Evolutionary conservation across 2,113 vertebrate genomes (phyloP).

Genomic region (Coracopsis vasa): DNA sequence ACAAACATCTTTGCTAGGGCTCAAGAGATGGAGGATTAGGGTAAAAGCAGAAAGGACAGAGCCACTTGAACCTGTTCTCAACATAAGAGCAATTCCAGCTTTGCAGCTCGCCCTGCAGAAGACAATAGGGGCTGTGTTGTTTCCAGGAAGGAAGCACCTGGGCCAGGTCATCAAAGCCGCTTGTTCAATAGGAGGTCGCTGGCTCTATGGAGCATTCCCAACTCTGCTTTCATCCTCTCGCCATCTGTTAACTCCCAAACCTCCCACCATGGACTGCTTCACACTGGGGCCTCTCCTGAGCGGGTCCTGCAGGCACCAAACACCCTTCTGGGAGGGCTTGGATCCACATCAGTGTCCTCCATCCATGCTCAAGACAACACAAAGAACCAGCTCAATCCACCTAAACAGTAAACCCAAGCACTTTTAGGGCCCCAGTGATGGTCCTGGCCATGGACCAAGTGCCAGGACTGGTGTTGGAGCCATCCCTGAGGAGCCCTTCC

Average conservation of each 20-base stretch:
- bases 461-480: background rate
- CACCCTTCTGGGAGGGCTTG: rapidly evolving
- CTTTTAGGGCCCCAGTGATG: rapidly evolving
- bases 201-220: conserved; percentile 1
- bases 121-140: conserved; percentile 57
- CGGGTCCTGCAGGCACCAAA: background rate
- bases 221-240: background rate
- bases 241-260: conserved; percentile 46
- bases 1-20: background rate
- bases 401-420: background rate
- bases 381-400: background rate
- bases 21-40: background rate
- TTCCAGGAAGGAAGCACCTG: conserved; percentile 54
- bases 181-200: conserved; percentile 16
- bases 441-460: background rate
- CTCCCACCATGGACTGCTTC: background rate
- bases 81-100: background rate
- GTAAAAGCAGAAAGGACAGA: conserved; percentile 22
- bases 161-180: conserved; percentile 51
- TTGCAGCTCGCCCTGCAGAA: background rate
- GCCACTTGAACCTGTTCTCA: conserved; percentile 24
- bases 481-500: background rate
- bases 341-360: background rate
- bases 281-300: background rate
- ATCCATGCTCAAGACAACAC: rapidly evolving